Evolutionary conservation across 1,140 invertebrate species (phyloP).

Genomic region (Centruroides vittatus): DNA sequence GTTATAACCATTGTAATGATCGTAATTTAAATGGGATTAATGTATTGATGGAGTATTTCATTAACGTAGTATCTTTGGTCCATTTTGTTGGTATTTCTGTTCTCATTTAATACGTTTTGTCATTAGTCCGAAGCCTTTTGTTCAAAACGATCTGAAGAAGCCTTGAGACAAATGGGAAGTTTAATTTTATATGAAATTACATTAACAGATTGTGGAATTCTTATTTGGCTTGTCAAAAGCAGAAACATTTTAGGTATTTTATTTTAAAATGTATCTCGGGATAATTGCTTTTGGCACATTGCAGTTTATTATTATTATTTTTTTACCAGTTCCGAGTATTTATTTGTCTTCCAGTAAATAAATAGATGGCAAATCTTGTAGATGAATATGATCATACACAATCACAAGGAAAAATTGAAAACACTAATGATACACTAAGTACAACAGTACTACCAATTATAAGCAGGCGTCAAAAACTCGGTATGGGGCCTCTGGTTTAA

Average conservation of each 20-base stretch:
- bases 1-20: no score
- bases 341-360: conserved; percentile 13
- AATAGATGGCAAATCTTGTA: no score
- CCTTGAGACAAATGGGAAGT: conserved; percentile 38
- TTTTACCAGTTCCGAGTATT: conserved; percentile 40
- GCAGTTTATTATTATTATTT: conserved; percentile 40
- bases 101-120: conserved; percentile 40
- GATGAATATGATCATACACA: no score
- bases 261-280: conserved; percentile 43
- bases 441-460: no score
- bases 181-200: conserved; percentile 36
- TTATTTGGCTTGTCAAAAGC: conserved; percentile 42
- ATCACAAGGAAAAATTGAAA: conserved; percentile 9
- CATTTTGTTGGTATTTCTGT: conserved; percentile 39
- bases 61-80: no score
- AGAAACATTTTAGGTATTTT: conserved; percentile 43
- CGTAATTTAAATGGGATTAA: no score
- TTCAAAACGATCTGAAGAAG: conserved; percentile 33
- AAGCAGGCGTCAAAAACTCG: no score
- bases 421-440: conserved; percentile 12
- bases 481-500: no score
- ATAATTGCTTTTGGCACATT: conserved; percentile 41
- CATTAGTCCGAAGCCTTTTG: conserved; percentile 28
- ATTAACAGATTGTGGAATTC: conserved; percentile 40
- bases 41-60: no score